Conservation (phyloP, 2,113 vertebrate species). For the Bostrychus sinensis region DNA sequence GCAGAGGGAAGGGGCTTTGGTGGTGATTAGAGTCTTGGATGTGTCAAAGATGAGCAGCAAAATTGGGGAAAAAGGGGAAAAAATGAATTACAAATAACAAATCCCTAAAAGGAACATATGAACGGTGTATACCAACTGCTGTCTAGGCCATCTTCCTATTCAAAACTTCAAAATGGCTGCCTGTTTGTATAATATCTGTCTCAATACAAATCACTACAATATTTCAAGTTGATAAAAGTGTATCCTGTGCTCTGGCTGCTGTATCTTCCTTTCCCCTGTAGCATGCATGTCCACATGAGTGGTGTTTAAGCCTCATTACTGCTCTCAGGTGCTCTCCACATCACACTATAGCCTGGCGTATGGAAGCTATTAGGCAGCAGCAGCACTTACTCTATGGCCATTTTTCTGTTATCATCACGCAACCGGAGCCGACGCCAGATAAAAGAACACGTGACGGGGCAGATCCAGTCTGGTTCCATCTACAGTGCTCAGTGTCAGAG, state of each 20-base stretch:
- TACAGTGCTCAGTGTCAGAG: background rate
- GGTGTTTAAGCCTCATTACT: slow-evolving; percentile 35
- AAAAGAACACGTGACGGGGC: slow-evolving; percentile 8
- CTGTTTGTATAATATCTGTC: background rate
- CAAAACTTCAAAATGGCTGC: no score
- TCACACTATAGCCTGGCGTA: background rate
- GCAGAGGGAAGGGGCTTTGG: no score
- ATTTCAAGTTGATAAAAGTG: background rate
- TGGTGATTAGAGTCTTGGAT: no score
- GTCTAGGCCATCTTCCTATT: no score
- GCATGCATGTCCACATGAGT: slow-evolving; percentile 31
- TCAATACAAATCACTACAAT: background rate
- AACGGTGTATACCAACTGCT: no score
- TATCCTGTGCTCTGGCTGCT: no score
- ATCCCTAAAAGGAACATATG: no score
- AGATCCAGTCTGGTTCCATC: background rate
- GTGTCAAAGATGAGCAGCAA: no score
- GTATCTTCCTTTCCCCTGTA: background rate
- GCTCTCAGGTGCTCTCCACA: slow-evolving; percentile 39
- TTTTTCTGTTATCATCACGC: slow-evolving; percentile 38
- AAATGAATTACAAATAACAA: no score
- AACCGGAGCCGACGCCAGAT: slow-evolving; percentile 37
- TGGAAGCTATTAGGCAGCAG: slow-evolving; percentile 53
- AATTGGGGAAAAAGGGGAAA: no score
- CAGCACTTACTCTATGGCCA: slow-evolving; percentile 39